Conservation (phyloP, 2,113 vertebrate genomes). For the Heterochromis multidens region DNA sequence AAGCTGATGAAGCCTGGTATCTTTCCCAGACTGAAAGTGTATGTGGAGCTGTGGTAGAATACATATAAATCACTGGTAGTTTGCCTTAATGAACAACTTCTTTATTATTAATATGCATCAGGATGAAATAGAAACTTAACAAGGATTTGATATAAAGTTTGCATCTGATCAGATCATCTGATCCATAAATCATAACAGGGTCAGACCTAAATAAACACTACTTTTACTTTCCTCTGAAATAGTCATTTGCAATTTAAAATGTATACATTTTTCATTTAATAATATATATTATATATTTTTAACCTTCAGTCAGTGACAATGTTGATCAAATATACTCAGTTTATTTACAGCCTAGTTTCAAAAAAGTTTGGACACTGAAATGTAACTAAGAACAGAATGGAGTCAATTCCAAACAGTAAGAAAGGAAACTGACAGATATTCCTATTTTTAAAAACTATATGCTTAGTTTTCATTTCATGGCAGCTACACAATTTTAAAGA, state of each 20-base stretch:
- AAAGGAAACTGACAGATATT: accelerated
- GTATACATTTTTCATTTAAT: not conserved
- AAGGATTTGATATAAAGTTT: not conserved
- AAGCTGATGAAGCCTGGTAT: constrained; percentile 83
- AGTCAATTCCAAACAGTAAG: not conserved
- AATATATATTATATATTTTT: not conserved
- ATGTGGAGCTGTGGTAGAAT: constrained; percentile 33
- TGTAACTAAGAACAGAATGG: not conserved
- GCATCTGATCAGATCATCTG: accelerated
- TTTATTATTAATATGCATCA: accelerated
- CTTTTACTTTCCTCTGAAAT: accelerated
- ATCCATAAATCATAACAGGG: not conserved
- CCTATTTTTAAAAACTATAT: not conserved
- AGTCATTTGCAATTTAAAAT: not conserved
- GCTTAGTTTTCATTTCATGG: not conserved
- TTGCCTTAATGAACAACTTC: not conserved
- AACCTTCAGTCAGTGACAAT: not conserved
- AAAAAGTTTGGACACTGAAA: not conserved
- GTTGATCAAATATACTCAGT: accelerated
- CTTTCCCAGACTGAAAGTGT: constrained; percentile 93
- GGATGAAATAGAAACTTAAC: not conserved
- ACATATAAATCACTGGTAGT: not conserved
- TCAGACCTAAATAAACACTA: not conserved
- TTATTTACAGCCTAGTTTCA: not conserved
- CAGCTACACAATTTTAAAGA: not conserved